Evolutionary conservation across 2,888 invertebrate species (phyloP), one percentile per base, ranked within the genome.

Genomic region (Acanthococcus lagerstroemiae): DNA sequence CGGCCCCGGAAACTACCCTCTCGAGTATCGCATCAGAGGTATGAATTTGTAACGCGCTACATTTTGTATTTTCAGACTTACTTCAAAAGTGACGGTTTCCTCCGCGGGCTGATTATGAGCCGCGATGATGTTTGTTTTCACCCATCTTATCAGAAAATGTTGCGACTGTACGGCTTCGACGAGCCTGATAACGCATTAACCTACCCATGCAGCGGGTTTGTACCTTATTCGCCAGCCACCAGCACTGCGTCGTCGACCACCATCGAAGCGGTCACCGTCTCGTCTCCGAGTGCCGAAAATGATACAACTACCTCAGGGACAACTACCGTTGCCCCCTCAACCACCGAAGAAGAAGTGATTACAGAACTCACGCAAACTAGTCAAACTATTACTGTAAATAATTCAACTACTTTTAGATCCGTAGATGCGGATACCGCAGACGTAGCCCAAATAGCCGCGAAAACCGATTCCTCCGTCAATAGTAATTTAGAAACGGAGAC

Each of bases 151-250:
- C 85, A 86, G 75, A 82, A 83, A 44, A 80, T 88, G 56, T 75
- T 91, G 37, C 80, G 82, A 70, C 90, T 89, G 75, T 90, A 90
- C 72, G 90, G 90, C 1, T 91, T 88, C 72, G 88, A 90, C 24
- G 65, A 68, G 75, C 79, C 88, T 66, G 82, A 83, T 46, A 56
- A 24, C 22, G 65, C 67, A 15, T 55, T 67, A 17, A 56, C 69
- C 1, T 65, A 66, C 52, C 66, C 67, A 0, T 70, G 68, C 24
- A 67, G 67, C 4, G 68, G 54, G 24, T 66, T 66, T 25, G 27
- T 30, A 19, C 56, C 66, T n/a, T 66, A 68, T 4, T 50, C 67
- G 37, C 52, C 69, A 46, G 67, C 69, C 54, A 68, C 69, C 22
- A 70, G 69, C 21, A 63, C 52, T 15, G 54, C 30, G 21, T 27